Conservation (phyloP, 2,888 invertebrate genomes). For the Sarcophaga variegata region DNA sequence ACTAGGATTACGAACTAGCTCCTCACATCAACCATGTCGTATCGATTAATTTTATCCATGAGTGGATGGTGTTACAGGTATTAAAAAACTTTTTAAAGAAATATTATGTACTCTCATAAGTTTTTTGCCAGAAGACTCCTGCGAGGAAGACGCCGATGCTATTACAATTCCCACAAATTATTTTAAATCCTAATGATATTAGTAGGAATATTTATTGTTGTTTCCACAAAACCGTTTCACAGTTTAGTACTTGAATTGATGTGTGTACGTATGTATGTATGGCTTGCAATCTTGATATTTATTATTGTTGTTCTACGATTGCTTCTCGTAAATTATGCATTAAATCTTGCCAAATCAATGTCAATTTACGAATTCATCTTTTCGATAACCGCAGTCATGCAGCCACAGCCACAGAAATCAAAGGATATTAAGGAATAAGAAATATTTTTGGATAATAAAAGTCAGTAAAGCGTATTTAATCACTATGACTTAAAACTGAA, state of each 20-base stretch:
- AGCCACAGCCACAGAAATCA: conserved; percentile 20
- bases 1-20: too few species aligned
- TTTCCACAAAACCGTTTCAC: background rate
- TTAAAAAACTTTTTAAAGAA: too few species aligned
- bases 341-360: conserved; percentile 68
- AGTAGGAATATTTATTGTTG: background rate
- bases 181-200: too few species aligned
- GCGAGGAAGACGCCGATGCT: too few species aligned
- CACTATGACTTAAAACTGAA: conserved; percentile 36
- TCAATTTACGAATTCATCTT: conserved; percentile 68
- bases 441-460: conserved; percentile 18
- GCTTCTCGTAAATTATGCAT: conserved; percentile 67
- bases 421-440: background rate
- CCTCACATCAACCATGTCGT: too few species aligned
- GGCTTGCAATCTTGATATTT: background rate
- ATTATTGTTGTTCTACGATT: conserved; percentile 43
- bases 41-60: too few species aligned
- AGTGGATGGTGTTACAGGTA: too few species aligned
- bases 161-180: too few species aligned
- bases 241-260: too few species aligned
- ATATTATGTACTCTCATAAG: too few species aligned
- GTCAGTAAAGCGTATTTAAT: conserved; percentile 36
- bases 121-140: too few species aligned
- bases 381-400: conserved; percentile 35
- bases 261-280: too few species aligned